Base-by-base conservation (phyloP, 37 sponge, comb jelly and placozoan species). In the Theonella swinhoei region DNA sequence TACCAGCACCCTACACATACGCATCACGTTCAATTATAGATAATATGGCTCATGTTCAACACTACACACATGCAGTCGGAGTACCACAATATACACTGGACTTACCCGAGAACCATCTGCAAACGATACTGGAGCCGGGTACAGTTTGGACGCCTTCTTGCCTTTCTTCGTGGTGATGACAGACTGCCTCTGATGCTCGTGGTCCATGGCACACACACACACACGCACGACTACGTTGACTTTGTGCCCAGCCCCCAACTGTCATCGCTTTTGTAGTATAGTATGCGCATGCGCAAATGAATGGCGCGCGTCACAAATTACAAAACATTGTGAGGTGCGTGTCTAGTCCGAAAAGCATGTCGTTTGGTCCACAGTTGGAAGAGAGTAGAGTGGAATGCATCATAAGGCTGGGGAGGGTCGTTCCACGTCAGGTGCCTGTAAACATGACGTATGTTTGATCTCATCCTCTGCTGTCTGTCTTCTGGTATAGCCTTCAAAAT, bases 381-480 rank as follows among this genome's bases (percentile, higher is more conserved):
- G 34, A 94, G 80, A 58, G 89, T 75, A 23, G 85, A 74, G 58
- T 94, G 82, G 43, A 94, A 94, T 0, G 94, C 94, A 75, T 94
- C 94, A 38, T 80, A 90, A 19, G 88, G 88, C 29, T 42, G 69
- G 0, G 91, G 91, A 3, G 91, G 94, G 34, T 83, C 64, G 42
- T 94, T 82, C 94, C 94, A 93, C 34, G 94, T 93, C 31, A 93
- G 63, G 41, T 93, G 94, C 3, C 83, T 65, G 65, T 70, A 74
- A 5, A 85, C 77, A 82, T 83, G 37, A 8, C 64, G 61, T 30
- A 82, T 82, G 41, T 25, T 4, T 4, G 19, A 0, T 30, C 71
- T 71, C 83, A 82, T 74, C 25, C 60, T 64, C 39, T 35, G 23
- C 14, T 70, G 36, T 82, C 42, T 39, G 64, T 72, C 74, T 8